These are phyloP conservation scores for Micrastur ruficollis DNA, from an alignment of 2,797 vertebrate genomes.

Conservation along the genomic window DNA sequence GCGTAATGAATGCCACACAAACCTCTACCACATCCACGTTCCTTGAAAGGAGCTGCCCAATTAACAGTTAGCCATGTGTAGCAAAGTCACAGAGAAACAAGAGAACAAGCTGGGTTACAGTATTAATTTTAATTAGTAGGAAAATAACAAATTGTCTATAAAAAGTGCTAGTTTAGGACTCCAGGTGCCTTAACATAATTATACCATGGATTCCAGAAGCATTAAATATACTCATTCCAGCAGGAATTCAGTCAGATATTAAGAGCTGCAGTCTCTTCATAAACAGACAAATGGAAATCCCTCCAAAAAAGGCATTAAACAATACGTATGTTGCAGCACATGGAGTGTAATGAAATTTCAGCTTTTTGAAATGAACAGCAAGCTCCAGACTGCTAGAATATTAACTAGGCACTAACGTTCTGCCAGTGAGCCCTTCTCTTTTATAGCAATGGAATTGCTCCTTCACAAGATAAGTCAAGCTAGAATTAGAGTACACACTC, in stretches of 20 bases:
- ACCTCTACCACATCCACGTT: rapidly evolving
- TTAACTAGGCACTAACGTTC: background rate
- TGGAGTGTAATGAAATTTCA: background rate
- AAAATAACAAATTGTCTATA: background rate
- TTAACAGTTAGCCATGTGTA: background rate
- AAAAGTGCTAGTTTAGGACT: background rate
- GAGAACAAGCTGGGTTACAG: background rate
- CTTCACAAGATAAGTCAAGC: background rate
- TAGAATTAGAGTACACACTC: background rate
- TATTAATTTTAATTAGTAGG: background rate
- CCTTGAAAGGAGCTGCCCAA: background rate
- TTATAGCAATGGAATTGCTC: background rate
- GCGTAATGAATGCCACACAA: background rate
- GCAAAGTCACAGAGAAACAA: background rate
- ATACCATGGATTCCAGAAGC: background rate
- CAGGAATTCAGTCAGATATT: background rate
- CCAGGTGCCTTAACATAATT: background rate
- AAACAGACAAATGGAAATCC: background rate
- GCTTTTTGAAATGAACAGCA: background rate
- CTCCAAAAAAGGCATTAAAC: background rate
- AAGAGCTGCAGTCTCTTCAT: background rate
- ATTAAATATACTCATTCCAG: background rate
- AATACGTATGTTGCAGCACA: background rate
- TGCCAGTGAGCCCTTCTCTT: background rate
- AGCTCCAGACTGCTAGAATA: background rate